Evolutionary conservation across 2,888 invertebrate species (phyloP).

Genomic region (Chrysodeixis includens): DNA sequence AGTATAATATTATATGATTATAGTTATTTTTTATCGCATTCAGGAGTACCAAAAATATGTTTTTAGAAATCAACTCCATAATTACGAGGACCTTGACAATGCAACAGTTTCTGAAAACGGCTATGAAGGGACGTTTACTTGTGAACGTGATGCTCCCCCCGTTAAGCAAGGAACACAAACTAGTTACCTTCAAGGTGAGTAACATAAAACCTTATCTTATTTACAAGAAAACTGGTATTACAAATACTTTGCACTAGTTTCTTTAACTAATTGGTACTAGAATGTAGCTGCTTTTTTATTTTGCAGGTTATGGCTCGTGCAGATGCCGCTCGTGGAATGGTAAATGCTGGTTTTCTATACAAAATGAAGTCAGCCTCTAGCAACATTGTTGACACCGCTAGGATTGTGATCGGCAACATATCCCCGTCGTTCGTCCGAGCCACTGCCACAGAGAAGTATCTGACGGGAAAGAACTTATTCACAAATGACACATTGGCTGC

Average conservation of each 20-base stretch:
- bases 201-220: background rate
- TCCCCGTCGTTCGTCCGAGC: conserved; percentile 83
- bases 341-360: conserved; percentile 92
- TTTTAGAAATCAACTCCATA: conserved; percentile 30
- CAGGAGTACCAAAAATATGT: too few species aligned
- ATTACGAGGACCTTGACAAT: conserved; percentile 67
- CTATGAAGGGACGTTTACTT: conserved; percentile 85
- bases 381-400: conserved; percentile 70
- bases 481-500: conserved; percentile 79
- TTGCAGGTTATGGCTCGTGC: conserved; percentile 93
- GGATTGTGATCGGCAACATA: conserved; percentile 90
- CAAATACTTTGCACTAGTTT: background rate
- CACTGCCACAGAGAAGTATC: conserved; percentile 82
- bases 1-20: conserved; percentile 42
- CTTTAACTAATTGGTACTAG: background rate
- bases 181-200: conserved; percentile 91
- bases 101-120: conserved; percentile 76
- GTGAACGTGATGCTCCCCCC: conserved; percentile 88
- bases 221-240: background rate
- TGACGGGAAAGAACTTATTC: conserved; percentile 79
- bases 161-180: conserved; percentile 79
- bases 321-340: conserved; percentile 92
- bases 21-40: background rate
- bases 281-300: too few species aligned
- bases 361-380: conserved; percentile 51